These are phyloP conservation scores for Tetrapedia diversipes DNA, from an alignment of 2,888 invertebrate genomes.

Conservation along the genomic window DNA sequence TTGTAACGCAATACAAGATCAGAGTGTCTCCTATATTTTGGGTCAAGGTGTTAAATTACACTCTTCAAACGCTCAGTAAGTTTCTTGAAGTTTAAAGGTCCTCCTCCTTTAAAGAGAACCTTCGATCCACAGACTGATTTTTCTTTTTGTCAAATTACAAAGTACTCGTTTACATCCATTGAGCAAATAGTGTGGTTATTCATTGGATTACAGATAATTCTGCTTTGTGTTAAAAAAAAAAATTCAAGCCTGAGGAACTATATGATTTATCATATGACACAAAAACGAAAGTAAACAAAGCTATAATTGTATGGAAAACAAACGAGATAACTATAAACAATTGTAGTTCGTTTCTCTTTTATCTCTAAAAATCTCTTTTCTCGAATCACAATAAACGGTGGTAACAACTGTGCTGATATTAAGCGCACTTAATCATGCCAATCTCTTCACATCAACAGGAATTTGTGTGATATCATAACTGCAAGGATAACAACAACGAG, in stretches of 20 bases:
- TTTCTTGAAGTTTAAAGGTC: background rate
- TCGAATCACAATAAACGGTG: conserved; percentile 27
- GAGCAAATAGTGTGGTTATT: conserved; percentile 59
- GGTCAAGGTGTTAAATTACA: conserved; percentile 9
- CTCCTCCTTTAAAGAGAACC: background rate
- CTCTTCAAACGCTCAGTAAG: background rate
- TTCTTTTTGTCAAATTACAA: conserved; percentile 17
- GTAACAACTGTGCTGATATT: conserved; percentile 23
- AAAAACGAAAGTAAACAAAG: conserved; percentile 6
- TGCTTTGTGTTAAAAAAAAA: conserved; percentile 13
- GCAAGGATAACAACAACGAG: conserved; percentile 42
- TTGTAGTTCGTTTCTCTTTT: background rate
- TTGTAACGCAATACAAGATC: background rate
- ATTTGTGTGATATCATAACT: conserved; percentile 33
- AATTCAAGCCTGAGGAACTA: conserved; percentile 6
- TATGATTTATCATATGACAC: conserved; percentile 13
- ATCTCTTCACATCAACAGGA: conserved; percentile 3
- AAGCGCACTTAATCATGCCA: conserved; percentile 18
- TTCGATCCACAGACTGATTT: background rate
- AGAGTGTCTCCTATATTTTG: background rate
- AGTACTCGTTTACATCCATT: conserved; percentile 48
- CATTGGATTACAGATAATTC: conserved; percentile 28
- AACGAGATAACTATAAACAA: background rate
- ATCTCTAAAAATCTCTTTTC: background rate
- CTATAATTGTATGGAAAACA: background rate